A percentile compares a stretch with the other conserved stretches of the same genome.
phyloP scores from a whole-genome alignment of 2,888 invertebrate genomes.

The Mythimna loreyi region DNA sequence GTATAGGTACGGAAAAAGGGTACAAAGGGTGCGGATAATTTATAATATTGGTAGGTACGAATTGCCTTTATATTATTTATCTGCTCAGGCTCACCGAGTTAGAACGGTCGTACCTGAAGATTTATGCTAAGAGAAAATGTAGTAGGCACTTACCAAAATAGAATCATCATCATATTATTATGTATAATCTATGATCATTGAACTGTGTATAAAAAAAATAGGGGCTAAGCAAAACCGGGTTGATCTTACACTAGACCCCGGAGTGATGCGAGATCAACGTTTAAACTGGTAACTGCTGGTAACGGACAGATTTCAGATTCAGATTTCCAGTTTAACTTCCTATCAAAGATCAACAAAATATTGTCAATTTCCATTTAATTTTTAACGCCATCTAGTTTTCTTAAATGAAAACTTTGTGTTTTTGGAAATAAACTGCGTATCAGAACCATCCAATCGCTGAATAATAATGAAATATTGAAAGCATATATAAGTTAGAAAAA shows the following conservation, averaged over 20 bases:
- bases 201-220: too few species aligned
- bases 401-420: not conserved
- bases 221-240: too few species aligned
- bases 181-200: too few species aligned
- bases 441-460: not conserved
- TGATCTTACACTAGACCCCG: not conserved
- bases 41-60: too few species aligned
- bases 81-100: not conserved
- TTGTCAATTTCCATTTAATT: not conserved
- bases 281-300: not conserved
- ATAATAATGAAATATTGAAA: not conserved
- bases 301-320: not conserved
- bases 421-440: not conserved
- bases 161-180: too few species aligned
- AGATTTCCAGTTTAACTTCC: not conserved
- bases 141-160: too few species aligned
- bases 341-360: not conserved
- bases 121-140: too few species aligned
- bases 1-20: too few species aligned
- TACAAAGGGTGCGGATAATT: too few species aligned
- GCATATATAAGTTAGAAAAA: not conserved
- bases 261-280: not conserved
- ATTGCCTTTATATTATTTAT: too few species aligned
- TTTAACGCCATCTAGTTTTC: constrained; percentile 28
- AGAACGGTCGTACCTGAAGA: too few species aligned